Percentiles rank a stretch among this genome's conserved stretches.
phyloP scores from a whole-genome alignment of 2,797 vertebrate species.

The Molossus molossus region DNA sequence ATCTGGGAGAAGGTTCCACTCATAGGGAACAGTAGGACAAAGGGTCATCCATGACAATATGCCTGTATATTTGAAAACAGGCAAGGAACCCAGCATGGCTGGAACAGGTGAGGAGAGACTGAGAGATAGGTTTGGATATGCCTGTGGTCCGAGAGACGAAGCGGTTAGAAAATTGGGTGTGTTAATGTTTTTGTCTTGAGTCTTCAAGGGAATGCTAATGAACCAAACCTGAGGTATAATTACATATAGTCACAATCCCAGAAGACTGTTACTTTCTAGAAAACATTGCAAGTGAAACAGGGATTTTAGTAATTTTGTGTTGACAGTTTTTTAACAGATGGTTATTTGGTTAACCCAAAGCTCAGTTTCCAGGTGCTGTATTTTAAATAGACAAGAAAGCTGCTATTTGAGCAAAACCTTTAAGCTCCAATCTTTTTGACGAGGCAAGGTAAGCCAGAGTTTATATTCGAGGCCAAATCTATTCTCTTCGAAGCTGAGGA shows the following conservation, averaged over 20 bases:
- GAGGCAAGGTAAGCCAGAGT: slow-evolving; percentile 78
- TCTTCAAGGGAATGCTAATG: slow-evolving; percentile 72
- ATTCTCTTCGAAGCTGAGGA: slow-evolving; percentile 64
- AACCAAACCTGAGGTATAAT: slow-evolving; percentile 60
- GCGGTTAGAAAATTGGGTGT: neutral
- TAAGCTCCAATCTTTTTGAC: slow-evolving; percentile 75
- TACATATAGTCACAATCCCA: neutral
- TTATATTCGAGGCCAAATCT: slow-evolving; percentile 70
- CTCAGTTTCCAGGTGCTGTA: slow-evolving; percentile 60
- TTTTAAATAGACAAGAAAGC: slow-evolving; percentile 81
- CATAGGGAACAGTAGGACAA: neutral
- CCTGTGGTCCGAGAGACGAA: neutral
- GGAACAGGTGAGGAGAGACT: neutral
- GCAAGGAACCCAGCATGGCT: neutral
- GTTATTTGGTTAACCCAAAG: slow-evolving; percentile 79
- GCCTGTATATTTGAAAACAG: neutral
- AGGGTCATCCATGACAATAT: neutral
- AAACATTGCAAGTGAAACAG: slow-evolving; percentile 64
- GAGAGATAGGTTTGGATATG: neutral
- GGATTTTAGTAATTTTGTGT: slow-evolving; percentile 57
- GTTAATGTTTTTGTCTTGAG: neutral
- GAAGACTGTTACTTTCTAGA: slow-evolving; percentile 66
- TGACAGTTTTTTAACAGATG: slow-evolving; percentile 76
- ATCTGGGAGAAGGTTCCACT: neutral
- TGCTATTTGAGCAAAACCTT: slow-evolving; percentile 76